Evolutionary conservation across 2,113 vertebrate genomes (phyloP), one percentile per base, ranked within the genome.

Genomic region (Capreolus pygargus): DNA sequence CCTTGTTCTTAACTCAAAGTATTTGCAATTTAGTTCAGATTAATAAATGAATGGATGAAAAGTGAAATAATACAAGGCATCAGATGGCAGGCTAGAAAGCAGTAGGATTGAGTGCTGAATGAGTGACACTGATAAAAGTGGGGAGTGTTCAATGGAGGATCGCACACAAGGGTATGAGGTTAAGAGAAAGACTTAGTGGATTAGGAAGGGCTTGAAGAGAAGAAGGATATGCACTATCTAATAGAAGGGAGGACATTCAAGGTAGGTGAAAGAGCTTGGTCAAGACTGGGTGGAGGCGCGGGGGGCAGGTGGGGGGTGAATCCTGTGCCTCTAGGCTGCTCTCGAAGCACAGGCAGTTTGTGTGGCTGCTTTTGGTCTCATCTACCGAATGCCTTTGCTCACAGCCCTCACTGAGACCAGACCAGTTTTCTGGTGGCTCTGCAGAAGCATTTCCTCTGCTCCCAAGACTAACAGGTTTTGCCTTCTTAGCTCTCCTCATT

Each of bases 1-100:
- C 11, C 17, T 81, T 86, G 14, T 33, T n/a, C 3, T 52, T 64
- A 61, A 79, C 19, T 93, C 86, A 83, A 64, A 91, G 19, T 79
- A 64, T 60, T 33, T 87, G 28, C 13, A 76, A 78, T 92, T 86
- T 91, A 78, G 79, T 79, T 89, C 88, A 89, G 86, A 81, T 97
- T 67, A 61, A 47, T 91, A 94, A 92, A 45, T 28, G 15, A 83
- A 27, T 79, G 61, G 5, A 33, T 61, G 43, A 86, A 70, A 58
- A 83, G 10, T 87, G 83, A 89, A 93, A 85, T 89, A 92, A 87
- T 58, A 54, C 8, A 64, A 86, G 33, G 16, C 30, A 82, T 85
- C 1, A 2, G 16, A 55, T 43, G 27, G 21, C n/a, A 94, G 85
- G 25, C 52, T 84, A 92, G 54, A 88, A 36, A 79, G 81, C 11